Evolutionary conservation across 2,888 invertebrate genomes (phyloP), one percentile per base, ranked within the genome.

Genomic region (Ophioninae sp.): DNA sequence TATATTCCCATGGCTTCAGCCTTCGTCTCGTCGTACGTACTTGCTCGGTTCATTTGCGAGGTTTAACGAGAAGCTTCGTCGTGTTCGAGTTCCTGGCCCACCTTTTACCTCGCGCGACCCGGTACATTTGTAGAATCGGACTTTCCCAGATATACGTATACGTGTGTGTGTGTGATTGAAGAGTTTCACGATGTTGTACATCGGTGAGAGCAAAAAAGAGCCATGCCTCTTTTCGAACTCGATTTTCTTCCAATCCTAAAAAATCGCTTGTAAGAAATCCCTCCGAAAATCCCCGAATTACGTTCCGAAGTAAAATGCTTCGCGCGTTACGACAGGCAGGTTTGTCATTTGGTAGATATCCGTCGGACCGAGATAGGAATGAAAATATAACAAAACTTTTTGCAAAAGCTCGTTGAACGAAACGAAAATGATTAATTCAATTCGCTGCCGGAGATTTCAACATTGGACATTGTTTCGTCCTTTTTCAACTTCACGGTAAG

Each of bases 21-120:
- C 39, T 50, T 41, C 67, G n/a, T 39, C 70, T 79, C 57, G 79
- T 77, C 72, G 59, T 77, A 64, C 68, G 81, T 68, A 82, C 84
- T 73, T 67, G 83, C 82, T 79, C 76, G 79, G 73, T 81, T 82
- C 82, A 85, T 82, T 85, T 85, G 80, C 82, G 77, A 82, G 79
- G 62, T 75, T 76, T 85, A 85, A 85, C 84, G 84, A 82, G 82
- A 84, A 76, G 72, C 72, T 62, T 72, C 75, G 61, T 79, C 68
- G 67, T 57, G 37, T 74, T 68, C 65, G 64, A 30, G 23, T 73
- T 20, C 10, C 57, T n/a, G 44, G 65, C 13, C 67, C 13, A 79
- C 61, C 68, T 77, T 78, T 70, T 69, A 75, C 70, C 68, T 50
- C 75, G 57, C 39, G 57, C 70, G 67, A 21, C 64, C 68, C 50